phyloP scores from a whole-genome alignment of 2,113 vertebrate genomes.

The Sorex araneus region DNA sequence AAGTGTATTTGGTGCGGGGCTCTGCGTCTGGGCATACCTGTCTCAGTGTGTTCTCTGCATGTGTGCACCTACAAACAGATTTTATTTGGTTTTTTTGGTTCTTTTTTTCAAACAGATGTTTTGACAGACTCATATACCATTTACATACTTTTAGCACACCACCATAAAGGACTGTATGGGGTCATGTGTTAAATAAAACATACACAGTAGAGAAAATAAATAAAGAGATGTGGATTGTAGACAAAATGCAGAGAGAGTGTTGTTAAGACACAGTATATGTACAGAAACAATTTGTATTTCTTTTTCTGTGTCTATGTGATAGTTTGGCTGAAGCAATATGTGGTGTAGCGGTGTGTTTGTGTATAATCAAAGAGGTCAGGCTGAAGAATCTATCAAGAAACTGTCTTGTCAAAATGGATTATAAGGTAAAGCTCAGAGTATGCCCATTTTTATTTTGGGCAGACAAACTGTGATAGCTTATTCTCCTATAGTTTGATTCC shows the following conservation, averaged over 20 bases:
- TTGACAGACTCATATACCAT: neutral
- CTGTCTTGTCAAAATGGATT: slow-evolving; percentile 49
- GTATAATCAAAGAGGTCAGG: slow-evolving; percentile 31
- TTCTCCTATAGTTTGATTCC: slow-evolving; percentile 36
- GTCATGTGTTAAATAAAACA: neutral
- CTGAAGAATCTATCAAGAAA: slow-evolving; percentile 24
- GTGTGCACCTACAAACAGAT: neutral
- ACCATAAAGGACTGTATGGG: neutral
- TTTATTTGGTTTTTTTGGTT: too few species aligned
- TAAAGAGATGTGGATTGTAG: neutral
- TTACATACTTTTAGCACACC: neutral
- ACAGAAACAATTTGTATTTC: neutral
- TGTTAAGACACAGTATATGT: neutral
- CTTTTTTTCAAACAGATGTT: neutral
- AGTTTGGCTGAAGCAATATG: neutral
- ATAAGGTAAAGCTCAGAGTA: neutral
- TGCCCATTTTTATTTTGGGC: slow-evolving; percentile 53
- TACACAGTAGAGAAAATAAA: neutral
- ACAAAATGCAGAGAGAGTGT: neutral
- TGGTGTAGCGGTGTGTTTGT: neutral
- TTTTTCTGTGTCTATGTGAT: neutral
- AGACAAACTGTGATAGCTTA: neutral
- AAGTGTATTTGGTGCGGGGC: neutral
- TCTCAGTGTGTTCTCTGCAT: neutral
- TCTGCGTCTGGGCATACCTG: neutral